Conservation (phyloP, 64 coral and sea anemone genomes). For the Pocillopora verrucosa region DNA sequence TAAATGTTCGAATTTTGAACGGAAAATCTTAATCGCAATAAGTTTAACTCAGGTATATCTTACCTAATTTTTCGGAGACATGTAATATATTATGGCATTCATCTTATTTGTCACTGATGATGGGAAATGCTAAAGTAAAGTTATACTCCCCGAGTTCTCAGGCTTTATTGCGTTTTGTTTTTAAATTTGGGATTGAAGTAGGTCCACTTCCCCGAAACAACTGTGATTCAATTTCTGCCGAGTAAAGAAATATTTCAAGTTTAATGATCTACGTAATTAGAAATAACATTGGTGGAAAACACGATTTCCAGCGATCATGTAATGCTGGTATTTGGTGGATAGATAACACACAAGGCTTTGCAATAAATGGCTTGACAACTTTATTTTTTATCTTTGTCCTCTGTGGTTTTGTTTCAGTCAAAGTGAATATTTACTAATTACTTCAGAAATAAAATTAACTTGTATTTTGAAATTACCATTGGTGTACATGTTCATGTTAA, state of each 20-base stretch:
- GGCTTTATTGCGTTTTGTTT: too few species aligned
- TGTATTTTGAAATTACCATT: not conserved
- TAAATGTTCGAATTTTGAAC: not conserved
- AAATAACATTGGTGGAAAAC: slow-evolving; percentile 35
- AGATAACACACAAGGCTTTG: not conserved
- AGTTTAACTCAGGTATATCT: too few species aligned
- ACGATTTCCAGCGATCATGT: slow-evolving; percentile 22
- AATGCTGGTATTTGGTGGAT: slow-evolving; percentile 21
- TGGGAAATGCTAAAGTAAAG: too few species aligned
- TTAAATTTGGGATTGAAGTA: not conserved
- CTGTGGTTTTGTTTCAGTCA: too few species aligned
- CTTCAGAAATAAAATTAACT: not conserved
- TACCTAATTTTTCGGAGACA: not conserved
- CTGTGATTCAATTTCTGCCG: not conserved
- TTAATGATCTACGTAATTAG: slow-evolving; percentile 33
- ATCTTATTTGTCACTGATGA: not conserved
- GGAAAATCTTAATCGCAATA: not conserved
- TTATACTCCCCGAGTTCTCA: too few species aligned
- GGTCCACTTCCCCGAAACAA: not conserved
- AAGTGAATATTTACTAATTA: not conserved
- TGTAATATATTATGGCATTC: not conserved
- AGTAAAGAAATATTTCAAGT: slow-evolving; percentile 14
- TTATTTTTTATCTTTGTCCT: not conserved
- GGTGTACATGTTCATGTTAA: not conserved
- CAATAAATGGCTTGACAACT: not conserved